Evolutionary conservation across 2,888 invertebrate genomes (phyloP).

Genomic region (Hypselothyrea guttata): DNA sequence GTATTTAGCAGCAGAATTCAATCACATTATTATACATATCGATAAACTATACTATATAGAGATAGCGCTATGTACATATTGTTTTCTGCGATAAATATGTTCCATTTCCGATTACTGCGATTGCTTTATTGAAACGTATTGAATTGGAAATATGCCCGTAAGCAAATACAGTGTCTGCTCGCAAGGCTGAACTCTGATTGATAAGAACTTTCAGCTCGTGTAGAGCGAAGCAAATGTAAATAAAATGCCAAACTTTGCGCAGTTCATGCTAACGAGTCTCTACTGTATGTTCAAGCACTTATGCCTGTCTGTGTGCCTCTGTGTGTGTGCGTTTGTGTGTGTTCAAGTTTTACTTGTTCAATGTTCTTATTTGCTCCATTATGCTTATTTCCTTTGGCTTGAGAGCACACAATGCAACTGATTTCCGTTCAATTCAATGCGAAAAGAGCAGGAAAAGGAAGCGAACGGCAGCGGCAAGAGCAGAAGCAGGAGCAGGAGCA

Average conservation of each 20-base stretch:
- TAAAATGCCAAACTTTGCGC: too few relatives aligned
- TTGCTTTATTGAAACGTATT: neutral
- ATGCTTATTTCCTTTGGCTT: constrained; percentile 56
- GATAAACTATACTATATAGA: too few relatives aligned
- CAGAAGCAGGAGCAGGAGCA: neutral
- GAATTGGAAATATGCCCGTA: neutral
- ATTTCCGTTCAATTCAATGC: constrained; percentile 48
- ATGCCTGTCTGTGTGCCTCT: constrained; percentile 2
- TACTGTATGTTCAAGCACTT: constrained; percentile 5
- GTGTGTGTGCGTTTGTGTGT: constrained; percentile 15
- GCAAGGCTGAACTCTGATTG: neutral
- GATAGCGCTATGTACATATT: too few relatives aligned
- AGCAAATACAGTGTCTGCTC: neutral
- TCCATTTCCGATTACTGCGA: too few relatives aligned
- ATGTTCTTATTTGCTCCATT: constrained; percentile 49
- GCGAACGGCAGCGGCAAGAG: constrained; percentile 2
- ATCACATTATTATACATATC: too few relatives aligned
- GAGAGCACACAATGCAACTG: constrained; percentile 54
- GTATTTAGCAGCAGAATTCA: too few relatives aligned
- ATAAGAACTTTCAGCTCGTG: constrained; percentile 2
- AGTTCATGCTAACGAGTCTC: too few relatives aligned
- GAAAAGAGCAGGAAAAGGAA: constrained; percentile 10
- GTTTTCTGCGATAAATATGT: too few relatives aligned
- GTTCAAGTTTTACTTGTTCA: constrained; percentile 25
- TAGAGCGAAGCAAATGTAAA: too few relatives aligned